Percentiles rank a stretch among this genome's conserved stretches.
phyloP scores from a whole-genome alignment of 2,113 vertebrate genomes.

The Toxotes chatareus region DNA sequence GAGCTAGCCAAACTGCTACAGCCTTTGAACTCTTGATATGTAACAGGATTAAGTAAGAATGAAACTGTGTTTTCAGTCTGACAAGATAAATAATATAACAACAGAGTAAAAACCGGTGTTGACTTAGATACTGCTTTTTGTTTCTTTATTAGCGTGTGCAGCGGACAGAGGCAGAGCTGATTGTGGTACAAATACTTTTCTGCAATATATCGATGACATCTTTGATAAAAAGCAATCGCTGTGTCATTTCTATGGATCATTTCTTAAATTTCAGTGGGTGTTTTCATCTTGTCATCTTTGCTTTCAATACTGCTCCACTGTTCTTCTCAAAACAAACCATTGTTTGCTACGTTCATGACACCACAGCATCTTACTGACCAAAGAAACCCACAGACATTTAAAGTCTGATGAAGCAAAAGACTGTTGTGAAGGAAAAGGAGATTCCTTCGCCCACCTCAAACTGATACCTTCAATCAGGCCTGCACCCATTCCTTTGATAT shows the following conservation, averaged over 20 bases:
- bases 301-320: background rate
- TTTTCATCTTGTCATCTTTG: background rate
- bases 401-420: background rate
- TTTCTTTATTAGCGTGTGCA: too few species aligned
- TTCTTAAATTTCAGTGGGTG: too few species aligned
- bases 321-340: too few species aligned
- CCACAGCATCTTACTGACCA: too few species aligned
- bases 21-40: background rate
- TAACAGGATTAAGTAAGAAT: background rate
- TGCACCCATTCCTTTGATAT: constrained; percentile 49
- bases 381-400: background rate
- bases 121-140: too few species aligned
- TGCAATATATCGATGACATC: background rate
- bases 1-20: background rate
- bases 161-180: background rate
- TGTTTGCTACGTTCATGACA: too few species aligned
- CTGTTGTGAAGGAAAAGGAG: background rate
- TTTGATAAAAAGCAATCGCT: too few species aligned
- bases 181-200: background rate
- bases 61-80: background rate
- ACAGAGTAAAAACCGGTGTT: background rate
- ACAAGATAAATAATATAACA: background rate
- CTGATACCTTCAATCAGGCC: constrained; percentile 39
- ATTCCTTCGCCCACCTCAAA: constrained; percentile 3
- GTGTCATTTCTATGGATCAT: background rate